Base-by-base conservation (phyloP, 2,888 invertebrate species). In the Hypomecis punctinalis region DNA sequence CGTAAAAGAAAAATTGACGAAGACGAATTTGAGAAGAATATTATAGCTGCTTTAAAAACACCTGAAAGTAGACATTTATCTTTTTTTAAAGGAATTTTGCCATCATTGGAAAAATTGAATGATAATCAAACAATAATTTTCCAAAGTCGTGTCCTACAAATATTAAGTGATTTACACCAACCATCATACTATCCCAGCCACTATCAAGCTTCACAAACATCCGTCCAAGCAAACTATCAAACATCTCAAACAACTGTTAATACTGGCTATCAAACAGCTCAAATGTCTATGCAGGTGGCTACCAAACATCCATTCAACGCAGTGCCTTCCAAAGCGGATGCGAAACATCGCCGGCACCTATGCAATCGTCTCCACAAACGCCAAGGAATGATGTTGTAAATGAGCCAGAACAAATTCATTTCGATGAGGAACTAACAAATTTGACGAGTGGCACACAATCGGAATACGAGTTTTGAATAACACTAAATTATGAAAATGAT, bases 311-410 rank as follows among this genome's bases (percentile, higher is more conserved):
- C 42, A 40, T 42, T 40, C 42, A 47, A 47, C 47, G 47, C 47
- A 47, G 47, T 47, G 60, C 59, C 59, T 59, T 59, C 59, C 59
- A 59, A 59, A 59, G 59, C 59, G 59, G 59, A 51, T 51, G 43
- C 51, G 59, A 59, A 59, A 58, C 59, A 59, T 59, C 59, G 13
- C 59, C 59, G 59, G 51, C 59, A 51, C 59, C 59, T 51, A 52
- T 59, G 59, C 59, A 59, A 59, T 59, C 59, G 59, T 59, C 59
- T 59, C 59, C 59, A 59, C 59, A 51, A 59, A 59, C 59, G 59
- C 59, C 59, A 59, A 51, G 58, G 58, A 59, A 59, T 59, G 51
- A 59, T 59, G 59, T 13, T 59, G 51, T 59, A 59, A 59, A 51
- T 59, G 59, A 59, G 59, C 59, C 59, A 59, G 59, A 59, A 59